Conservation (phyloP, 2,888 invertebrate genomes). For the Eristalinus sepulchralis region DNA sequence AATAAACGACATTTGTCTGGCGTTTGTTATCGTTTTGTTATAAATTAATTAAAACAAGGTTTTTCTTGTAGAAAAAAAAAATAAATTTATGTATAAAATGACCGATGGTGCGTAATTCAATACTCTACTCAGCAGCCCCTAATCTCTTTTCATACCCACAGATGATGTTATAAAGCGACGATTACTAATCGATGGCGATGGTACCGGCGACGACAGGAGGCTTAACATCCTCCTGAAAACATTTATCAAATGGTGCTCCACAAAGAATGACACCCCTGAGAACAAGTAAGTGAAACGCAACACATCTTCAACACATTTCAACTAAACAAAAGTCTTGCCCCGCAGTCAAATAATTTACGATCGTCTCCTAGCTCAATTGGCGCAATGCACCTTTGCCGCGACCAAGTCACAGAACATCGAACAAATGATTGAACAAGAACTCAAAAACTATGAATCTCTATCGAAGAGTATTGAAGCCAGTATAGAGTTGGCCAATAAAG, state of each 20-base stretch:
- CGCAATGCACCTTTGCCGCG: slow-evolving; percentile 94
- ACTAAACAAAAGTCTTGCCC: not conserved
- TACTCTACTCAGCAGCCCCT: not conserved
- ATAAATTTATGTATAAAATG: slow-evolving; percentile 29
- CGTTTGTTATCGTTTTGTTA: slow-evolving; percentile 28
- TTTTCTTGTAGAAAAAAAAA: not conserved
- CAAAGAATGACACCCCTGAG: slow-evolving; percentile 84
- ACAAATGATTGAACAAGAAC: slow-evolving; percentile 91
- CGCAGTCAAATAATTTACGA: slow-evolving; percentile 87
- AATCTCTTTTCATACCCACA: slow-evolving; percentile 77
- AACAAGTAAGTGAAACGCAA: slow-evolving; percentile 83
- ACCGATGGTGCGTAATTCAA: slow-evolving; percentile 43
- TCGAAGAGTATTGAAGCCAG: slow-evolving; percentile 89
- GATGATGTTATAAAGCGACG: slow-evolving; percentile 97
- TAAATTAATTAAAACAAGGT: not conserved
- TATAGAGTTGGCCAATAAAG: slow-evolving; percentile 89
- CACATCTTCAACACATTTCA: not conserved
- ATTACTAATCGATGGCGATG: slow-evolving; percentile 97
- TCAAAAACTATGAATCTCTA: slow-evolving; percentile 90
- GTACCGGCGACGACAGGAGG: slow-evolving; percentile 96
- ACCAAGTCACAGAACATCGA: slow-evolving; percentile 90
- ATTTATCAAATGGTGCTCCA: slow-evolving; percentile 90
- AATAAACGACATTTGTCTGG: slow-evolving; percentile 29
- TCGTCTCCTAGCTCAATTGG: slow-evolving; percentile 90
- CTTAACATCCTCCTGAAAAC: slow-evolving; percentile 92